Evolutionary conservation across 2,113 vertebrate genomes (phyloP).

Genomic region (Bothrops jararaca): DNA sequence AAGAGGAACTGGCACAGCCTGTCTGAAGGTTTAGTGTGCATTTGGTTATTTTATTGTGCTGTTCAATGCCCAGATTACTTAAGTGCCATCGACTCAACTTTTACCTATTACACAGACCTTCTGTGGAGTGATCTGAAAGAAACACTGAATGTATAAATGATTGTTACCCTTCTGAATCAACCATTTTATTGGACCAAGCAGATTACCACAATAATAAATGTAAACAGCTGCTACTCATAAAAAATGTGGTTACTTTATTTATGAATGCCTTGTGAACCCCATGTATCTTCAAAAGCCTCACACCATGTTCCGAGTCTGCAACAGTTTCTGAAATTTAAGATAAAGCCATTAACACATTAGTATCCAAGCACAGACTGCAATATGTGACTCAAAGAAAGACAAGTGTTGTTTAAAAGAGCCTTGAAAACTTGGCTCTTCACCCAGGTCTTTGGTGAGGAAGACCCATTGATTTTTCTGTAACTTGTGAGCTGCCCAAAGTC

Average conservation of each 20-base stretch:
- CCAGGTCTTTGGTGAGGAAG: background rate
- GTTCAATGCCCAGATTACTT: background rate
- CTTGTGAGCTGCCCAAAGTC: background rate
- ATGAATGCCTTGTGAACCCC: conserved; percentile 33
- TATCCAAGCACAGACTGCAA: background rate
- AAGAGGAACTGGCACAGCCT: background rate
- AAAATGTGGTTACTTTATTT: conserved; percentile 46
- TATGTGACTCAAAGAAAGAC: background rate
- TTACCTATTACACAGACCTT: background rate
- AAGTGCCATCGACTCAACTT: background rate
- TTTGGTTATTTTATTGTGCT: background rate
- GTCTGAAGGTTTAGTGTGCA: background rate
- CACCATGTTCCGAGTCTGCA: conserved; percentile 41
- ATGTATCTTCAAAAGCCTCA: background rate
- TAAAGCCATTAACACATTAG: background rate
- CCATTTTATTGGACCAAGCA: fast-evolving
- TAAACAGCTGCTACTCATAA: background rate
- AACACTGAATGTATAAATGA: background rate
- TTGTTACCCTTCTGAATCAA: background rate
- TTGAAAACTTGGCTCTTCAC: background rate
- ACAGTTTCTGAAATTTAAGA: conserved; percentile 58
- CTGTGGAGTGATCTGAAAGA: background rate
- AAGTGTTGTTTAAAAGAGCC: background rate
- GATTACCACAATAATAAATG: conserved; percentile 1
- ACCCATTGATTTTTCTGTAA: background rate